Conservation (phyloP, 2,888 invertebrate species). For the Melinaea menophilus region DNA sequence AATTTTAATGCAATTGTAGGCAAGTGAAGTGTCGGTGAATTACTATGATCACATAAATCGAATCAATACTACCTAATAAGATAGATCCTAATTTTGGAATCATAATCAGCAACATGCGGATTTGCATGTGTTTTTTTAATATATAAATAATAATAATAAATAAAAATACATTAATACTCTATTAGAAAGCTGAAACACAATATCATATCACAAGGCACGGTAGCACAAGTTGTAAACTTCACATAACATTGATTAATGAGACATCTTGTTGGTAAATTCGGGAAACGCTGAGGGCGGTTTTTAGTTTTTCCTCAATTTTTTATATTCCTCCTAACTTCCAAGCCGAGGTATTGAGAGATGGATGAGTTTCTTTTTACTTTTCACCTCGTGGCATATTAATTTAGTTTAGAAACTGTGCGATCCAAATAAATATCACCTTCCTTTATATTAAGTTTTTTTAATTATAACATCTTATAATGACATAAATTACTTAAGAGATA, state of each 20-base stretch:
- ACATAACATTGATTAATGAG: constrained; percentile 8
- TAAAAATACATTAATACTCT: too few relatives aligned
- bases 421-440: neutral
- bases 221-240: neutral
- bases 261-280: neutral
- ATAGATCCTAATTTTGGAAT: too few relatives aligned
- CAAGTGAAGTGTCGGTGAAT: too few relatives aligned
- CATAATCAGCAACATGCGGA: too few relatives aligned
- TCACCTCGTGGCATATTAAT: neutral
- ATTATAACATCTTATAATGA: neutral
- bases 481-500: neutral
- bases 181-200: too few relatives aligned
- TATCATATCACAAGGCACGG: too few relatives aligned
- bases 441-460: neutral
- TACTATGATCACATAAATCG: too few relatives aligned
- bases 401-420: constrained; percentile 1
- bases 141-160: too few relatives aligned
- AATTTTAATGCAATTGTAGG: too few relatives aligned
- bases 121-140: too few relatives aligned
- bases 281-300: constrained; percentile 8
- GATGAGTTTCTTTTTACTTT: constrained; percentile 31
- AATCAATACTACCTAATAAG: too few relatives aligned
- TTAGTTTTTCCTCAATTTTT: constrained; percentile 15
- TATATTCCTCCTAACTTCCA: constrained; percentile 10
- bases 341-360: constrained; percentile 24